Percentiles rank a stretch among this genome's conserved stretches.
These are phyloP conservation scores for Porites cylindrica DNA, from an alignment of 92 coral and sea anemone genomes.

Conservation along the genomic window DNA sequence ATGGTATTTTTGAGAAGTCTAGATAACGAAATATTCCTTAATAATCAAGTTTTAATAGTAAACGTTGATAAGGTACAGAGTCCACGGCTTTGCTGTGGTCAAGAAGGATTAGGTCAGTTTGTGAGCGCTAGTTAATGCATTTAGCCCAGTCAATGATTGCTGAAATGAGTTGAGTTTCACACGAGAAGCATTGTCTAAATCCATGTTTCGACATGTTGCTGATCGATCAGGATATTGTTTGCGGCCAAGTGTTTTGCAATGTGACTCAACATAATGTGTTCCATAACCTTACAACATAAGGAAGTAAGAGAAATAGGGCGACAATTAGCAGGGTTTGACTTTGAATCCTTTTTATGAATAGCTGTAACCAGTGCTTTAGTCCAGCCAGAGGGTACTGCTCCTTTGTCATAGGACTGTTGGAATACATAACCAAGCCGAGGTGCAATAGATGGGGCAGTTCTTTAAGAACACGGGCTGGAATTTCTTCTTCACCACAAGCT, in stretches of 20 bases:
- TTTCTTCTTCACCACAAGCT: no score
- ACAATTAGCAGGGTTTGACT: no score
- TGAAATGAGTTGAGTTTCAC: slow-evolving; percentile 39
- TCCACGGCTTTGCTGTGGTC: slow-evolving; percentile 39
- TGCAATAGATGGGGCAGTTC: no score
- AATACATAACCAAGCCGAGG: slow-evolving; percentile 37
- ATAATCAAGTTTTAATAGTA: slow-evolving; percentile 27
- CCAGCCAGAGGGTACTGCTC: not conserved
- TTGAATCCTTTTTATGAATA: slow-evolving; percentile 31
- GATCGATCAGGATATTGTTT: no score
- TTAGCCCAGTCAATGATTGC: slow-evolving; percentile 39
- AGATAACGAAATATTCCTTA: not conserved
- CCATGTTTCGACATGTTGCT: no score
- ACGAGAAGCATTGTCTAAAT: not conserved
- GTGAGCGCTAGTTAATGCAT: not conserved
- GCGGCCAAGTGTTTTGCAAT: no score
- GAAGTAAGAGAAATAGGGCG: no score
- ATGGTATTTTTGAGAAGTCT: no score
- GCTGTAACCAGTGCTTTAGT: slow-evolving; percentile 53
- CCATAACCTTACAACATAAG: no score
- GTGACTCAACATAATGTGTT: no score
- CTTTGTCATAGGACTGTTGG: slow-evolving; percentile 42
- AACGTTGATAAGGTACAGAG: slow-evolving; percentile 21
- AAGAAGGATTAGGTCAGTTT: slow-evolving; percentile 27
- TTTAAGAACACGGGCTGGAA: no score